These are phyloP conservation scores for Acanthosepion pharaonis DNA, from an alignment of 2,888 invertebrate genomes.

Conservation along the genomic window DNA sequence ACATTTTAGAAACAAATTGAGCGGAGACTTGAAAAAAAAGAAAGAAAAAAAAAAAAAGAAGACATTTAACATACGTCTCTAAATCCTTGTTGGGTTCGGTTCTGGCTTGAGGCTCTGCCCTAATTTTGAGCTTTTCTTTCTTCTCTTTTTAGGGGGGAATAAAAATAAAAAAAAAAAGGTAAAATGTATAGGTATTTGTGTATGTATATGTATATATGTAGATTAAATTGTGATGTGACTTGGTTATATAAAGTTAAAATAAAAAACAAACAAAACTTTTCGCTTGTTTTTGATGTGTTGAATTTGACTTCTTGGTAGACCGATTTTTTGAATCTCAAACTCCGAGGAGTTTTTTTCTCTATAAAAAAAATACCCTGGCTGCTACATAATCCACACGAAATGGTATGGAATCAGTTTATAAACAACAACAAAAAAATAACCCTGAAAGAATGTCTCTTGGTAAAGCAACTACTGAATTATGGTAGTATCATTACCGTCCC, in stretches of 20 bases:
- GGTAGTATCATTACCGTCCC: slow-evolving; percentile 10
- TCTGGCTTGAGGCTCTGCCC: no score
- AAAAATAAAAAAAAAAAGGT: no score
- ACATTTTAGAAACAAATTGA: neutral
- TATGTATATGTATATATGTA: neutral
- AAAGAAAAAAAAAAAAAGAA: neutral
- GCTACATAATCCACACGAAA: neutral
- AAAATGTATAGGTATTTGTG: neutral
- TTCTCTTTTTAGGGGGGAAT: neutral
- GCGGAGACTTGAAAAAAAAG: neutral
- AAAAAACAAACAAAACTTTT: neutral
- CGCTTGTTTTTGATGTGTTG: neutral
- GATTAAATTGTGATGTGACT: neutral
- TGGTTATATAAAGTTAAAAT: neutral
- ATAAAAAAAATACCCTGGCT: neutral
- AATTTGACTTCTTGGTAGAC: neutral
- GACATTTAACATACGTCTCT: neutral
- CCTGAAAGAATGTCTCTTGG: slow-evolving; percentile 33
- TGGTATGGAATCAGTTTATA: neutral
- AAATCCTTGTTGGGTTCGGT: neutral
- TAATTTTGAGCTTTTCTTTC: neutral
- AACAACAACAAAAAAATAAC: neutral
- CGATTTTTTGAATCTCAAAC: neutral
- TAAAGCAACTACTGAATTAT: neutral
- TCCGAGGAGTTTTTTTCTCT: neutral